These are phyloP conservation scores for Nezara viridula DNA, from an alignment of 2,888 invertebrate species.

Conservation along the genomic window DNA sequence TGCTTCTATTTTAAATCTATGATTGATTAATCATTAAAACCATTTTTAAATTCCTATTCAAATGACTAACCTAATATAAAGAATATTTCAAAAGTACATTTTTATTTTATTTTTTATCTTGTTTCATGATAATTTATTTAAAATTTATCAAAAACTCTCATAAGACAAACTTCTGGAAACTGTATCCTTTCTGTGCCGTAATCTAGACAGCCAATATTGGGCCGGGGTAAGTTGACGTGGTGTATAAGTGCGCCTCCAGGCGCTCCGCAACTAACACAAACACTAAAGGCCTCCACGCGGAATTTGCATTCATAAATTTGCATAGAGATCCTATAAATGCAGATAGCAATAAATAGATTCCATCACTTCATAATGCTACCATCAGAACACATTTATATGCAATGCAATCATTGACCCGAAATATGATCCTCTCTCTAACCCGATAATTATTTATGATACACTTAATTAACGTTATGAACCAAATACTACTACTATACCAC, in stretches of 20 bases:
- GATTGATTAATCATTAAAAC: too few relatives aligned
- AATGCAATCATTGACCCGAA: constrained; percentile 17
- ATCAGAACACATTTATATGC: constrained; percentile 14
- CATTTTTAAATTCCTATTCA: too few relatives aligned
- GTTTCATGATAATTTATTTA: neutral
- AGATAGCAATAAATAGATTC: constrained; percentile 29
- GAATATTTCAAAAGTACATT: too few relatives aligned
- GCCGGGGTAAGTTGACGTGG: neutral
- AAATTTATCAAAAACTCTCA: neutral
- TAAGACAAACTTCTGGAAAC: neutral
- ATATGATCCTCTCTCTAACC: neutral
- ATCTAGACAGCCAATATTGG: neutral
- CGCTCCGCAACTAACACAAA: neutral
- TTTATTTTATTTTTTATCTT: too few relatives aligned
- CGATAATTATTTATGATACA: neutral
- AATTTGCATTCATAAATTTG: constrained; percentile 30
- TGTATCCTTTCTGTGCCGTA: neutral
- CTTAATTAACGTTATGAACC: neutral
- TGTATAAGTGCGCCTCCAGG: neutral
- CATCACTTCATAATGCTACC: constrained; percentile 7
- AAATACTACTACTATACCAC: too few relatives aligned
- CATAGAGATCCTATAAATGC: constrained; percentile 34
- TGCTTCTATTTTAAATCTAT: too few relatives aligned
- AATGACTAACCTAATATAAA: too few relatives aligned
- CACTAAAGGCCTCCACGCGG: neutral